These are phyloP conservation scores for Eupithecia dodoneata DNA, from an alignment of 2,888 invertebrate genomes.

Conservation along the genomic window DNA sequence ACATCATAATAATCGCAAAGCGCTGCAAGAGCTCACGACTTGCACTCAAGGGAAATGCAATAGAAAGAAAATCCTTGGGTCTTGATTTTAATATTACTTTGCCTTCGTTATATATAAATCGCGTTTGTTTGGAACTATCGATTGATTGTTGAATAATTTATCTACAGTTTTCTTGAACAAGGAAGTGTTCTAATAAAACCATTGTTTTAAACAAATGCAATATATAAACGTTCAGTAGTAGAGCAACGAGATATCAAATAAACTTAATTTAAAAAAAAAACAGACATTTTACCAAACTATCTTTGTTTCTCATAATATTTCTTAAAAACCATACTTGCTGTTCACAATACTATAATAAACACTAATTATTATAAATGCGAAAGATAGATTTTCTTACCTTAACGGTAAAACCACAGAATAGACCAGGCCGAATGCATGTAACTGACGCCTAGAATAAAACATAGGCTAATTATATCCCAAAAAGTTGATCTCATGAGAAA, in stretches of 20 bases:
- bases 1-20: background rate
- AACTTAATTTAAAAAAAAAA: too few species aligned
- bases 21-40: background rate
- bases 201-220: background rate
- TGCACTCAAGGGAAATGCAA: slow-evolving; percentile 4
- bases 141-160: background rate
- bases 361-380: too few species aligned
- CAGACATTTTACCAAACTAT: too few species aligned
- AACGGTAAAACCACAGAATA: too few species aligned
- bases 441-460: too few species aligned
- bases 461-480: too few species aligned
- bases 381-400: too few species aligned
- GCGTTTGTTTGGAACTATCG: background rate
- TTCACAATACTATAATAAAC: background rate
- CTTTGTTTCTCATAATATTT: too few species aligned
- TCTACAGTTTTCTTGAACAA: background rate
- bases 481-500: too few species aligned
- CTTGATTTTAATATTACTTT: slow-evolving; percentile 3
- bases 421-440: too few species aligned
- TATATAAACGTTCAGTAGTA: background rate
- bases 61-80: background rate
- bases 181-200: too few species aligned
- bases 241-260: background rate
- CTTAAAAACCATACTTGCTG: background rate
- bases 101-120: background rate